phyloP scores from a whole-genome alignment of 2,888 invertebrate species.

The Metalampra italica region DNA sequence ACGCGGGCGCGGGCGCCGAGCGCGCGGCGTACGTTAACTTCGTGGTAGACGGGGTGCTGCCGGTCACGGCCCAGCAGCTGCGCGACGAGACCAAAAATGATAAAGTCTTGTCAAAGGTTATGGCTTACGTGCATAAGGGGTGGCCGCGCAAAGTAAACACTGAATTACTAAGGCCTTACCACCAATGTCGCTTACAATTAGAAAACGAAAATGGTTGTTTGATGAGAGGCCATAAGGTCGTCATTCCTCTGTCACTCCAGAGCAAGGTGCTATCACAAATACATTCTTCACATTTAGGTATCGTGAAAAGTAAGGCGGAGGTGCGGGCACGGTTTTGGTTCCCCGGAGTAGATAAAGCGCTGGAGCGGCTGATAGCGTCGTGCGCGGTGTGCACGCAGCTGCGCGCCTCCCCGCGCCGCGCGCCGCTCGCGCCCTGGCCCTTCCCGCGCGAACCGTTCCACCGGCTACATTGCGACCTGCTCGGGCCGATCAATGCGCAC shows the following conservation, averaged over 20 bases:
- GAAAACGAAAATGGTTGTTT: conserved; percentile 2
- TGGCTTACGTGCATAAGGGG: background rate
- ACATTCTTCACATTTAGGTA: conserved; percentile 9
- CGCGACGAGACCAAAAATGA: background rate
- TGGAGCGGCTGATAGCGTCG: conserved; percentile 8
- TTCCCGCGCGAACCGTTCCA: conserved; percentile 1
- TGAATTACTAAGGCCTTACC: background rate
- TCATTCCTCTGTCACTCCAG: background rate
- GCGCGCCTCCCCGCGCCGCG: conserved; percentile 4
- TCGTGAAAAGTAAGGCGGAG: conserved; percentile 10
- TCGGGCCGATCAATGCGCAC: conserved; percentile 6
- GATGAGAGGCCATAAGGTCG: conserved; percentile 2
- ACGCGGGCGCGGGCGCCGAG: background rate
- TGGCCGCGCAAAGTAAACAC: background rate
- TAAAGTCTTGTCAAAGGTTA: background rate
- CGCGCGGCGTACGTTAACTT: background rate
- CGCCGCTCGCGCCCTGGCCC: conserved; percentile 8
- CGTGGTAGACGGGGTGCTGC: background rate
- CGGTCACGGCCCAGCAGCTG: background rate
- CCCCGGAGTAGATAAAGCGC: conserved; percentile 10
- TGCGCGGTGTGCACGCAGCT: background rate
- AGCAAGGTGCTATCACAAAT: background rate
- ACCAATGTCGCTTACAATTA: background rate
- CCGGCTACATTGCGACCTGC: conserved; percentile 9
- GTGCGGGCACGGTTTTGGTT: conserved; percentile 12